Percentiles rank a stretch among this genome's conserved stretches.
Evolutionary conservation across 1,140 invertebrate species (phyloP).

Genomic region (Philotrypesis tridentata): DNA sequence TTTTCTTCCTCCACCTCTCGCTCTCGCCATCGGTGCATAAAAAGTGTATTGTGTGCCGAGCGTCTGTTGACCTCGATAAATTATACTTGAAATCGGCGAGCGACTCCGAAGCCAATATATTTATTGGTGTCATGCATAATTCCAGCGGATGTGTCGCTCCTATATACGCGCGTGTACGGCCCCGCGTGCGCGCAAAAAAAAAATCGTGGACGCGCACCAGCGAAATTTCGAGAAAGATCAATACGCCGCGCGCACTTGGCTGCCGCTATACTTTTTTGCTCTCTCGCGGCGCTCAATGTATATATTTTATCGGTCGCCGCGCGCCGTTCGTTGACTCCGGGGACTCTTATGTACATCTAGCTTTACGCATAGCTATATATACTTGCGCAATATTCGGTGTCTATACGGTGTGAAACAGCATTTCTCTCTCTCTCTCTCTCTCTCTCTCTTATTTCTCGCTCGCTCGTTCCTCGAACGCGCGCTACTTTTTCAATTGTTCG

Average conservation of each 20-base stretch:
- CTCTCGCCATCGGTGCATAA: not conserved
- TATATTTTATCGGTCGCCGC: not conserved
- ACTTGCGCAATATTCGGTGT: not conserved
- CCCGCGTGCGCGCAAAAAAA: not conserved
- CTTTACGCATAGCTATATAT: not conserved
- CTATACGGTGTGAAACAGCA: not conserved
- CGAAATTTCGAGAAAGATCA: not conserved
- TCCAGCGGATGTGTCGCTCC: not conserved
- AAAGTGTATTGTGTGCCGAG: not conserved
- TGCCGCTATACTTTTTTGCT: not conserved
- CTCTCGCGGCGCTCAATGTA: not conserved
- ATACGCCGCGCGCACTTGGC: no score
- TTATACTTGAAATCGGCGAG: conserved; percentile 22
- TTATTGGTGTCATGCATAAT: conserved; percentile 11
- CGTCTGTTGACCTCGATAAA: conserved; percentile 15
- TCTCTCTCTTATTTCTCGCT: no score
- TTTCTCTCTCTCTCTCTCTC: no score
- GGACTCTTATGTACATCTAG: no score
- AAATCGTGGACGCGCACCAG: no score
- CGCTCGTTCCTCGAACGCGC: no score
- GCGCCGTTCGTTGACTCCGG: conserved; percentile 23
- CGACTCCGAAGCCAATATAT: not conserved
- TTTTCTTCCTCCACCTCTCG: no score
- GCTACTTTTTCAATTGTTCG: no score
- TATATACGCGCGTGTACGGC: not conserved